phyloP scores from a whole-genome alignment of 2,113 vertebrate species.

The Odocoileus virginianus region DNA sequence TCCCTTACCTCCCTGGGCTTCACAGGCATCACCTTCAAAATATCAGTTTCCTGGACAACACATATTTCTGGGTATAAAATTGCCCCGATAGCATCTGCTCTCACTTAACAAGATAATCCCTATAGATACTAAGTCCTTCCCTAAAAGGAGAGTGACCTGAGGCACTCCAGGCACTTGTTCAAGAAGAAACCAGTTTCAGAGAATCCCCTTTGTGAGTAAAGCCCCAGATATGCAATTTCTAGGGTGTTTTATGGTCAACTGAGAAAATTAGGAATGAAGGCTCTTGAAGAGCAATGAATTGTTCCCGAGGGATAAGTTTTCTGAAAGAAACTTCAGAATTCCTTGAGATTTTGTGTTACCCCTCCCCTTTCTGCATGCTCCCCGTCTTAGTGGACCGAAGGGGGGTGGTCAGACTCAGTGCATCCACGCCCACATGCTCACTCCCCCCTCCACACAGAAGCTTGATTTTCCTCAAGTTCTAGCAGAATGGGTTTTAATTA shows the following conservation, averaged over 20 bases:
- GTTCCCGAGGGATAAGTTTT: background rate
- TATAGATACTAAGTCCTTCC: background rate
- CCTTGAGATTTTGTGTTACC: background rate
- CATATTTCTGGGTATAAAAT: background rate
- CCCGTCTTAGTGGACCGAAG: too few relatives aligned
- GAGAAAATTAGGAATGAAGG: background rate
- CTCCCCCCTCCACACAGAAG: fast-evolving
- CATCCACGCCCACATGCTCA: fast-evolving
- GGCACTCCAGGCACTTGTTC: background rate
- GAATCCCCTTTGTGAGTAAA: background rate
- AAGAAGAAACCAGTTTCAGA: background rate
- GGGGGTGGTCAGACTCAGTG: fast-evolving
- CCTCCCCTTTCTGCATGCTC: background rate
- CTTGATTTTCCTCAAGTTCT: background rate
- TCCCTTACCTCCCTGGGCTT: background rate
- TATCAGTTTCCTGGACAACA: background rate
- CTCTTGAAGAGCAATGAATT: background rate
- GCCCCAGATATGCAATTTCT: background rate
- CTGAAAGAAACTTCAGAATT: background rate
- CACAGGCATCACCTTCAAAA: background rate
- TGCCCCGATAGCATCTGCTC: background rate
- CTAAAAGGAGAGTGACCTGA: background rate
- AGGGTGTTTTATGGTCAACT: background rate
- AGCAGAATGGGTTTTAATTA: background rate
- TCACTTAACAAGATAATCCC: background rate